These are phyloP conservation scores for Apomyelois bistriatella DNA, from an alignment of 2,888 invertebrate species.

Conservation along the genomic window DNA sequence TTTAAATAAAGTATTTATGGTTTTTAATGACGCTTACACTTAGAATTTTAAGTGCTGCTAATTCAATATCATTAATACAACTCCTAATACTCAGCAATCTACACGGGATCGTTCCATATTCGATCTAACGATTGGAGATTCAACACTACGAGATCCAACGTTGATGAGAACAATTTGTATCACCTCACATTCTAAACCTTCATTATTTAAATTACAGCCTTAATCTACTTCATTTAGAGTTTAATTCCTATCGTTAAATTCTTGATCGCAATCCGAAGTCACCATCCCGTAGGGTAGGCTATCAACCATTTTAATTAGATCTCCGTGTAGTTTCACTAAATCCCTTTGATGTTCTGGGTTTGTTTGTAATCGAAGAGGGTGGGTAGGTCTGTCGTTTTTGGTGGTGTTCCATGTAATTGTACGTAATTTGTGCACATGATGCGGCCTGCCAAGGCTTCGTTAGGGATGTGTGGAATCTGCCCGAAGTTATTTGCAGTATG, in stretches of 20 bases:
- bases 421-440: constrained; percentile 57
- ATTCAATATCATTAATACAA: too few species aligned
- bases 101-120: neutral
- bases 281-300: constrained; percentile 22
- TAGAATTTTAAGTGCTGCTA: too few species aligned
- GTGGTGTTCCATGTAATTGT: constrained; percentile 48
- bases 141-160: constrained; percentile 14
- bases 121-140: constrained; percentile 1
- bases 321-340: constrained; percentile 26
- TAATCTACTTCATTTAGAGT: constrained; percentile 40
- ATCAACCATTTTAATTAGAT: constrained; percentile 44
- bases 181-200: constrained; percentile 33
- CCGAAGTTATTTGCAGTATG: constrained; percentile 8
- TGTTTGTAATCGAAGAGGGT: constrained; percentile 14
- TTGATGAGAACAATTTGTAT: constrained; percentile 68
- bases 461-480: constrained; percentile 37
- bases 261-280: constrained; percentile 38
- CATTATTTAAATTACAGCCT: constrained; percentile 39
- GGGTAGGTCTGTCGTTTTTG: constrained; percentile 27
- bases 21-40: too few species aligned
- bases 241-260: constrained; percentile 38
- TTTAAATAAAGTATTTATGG: too few species aligned
- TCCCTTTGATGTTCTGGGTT: constrained; percentile 8
- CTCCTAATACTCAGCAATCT: neutral
- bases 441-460: constrained; percentile 44